Evolutionary conservation across 2,113 vertebrate species (phyloP).

Genomic region (Xyliphius kryptos): DNA sequence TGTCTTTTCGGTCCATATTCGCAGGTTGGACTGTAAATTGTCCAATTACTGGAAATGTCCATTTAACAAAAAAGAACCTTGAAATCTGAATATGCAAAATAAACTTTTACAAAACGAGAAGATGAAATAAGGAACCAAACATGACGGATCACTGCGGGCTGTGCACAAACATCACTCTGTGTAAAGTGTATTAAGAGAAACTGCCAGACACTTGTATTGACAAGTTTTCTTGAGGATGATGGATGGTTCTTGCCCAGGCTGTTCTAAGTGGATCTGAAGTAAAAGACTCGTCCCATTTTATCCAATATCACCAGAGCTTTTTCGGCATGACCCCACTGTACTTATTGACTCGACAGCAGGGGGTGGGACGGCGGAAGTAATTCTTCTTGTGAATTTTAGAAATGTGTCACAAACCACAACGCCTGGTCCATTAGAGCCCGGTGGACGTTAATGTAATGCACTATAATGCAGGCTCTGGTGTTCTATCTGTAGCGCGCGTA

Average conservation of each 20-base stretch:
- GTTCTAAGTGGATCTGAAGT: slow-evolving; percentile 17
- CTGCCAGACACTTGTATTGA: slow-evolving; percentile 26
- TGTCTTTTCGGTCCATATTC: no score
- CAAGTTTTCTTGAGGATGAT: slow-evolving; percentile 30
- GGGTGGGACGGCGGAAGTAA: neutral
- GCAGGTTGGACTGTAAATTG: no score
- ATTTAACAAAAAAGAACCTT: slow-evolving; percentile 2
- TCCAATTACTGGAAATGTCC: neutral
- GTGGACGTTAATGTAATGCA: neutral
- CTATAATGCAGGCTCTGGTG: neutral
- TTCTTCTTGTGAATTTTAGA: neutral
- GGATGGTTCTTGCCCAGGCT: slow-evolving; percentile 18
- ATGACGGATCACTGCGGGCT: slow-evolving; percentile 17
- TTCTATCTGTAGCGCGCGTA: neutral
- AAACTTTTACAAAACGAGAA: no score
- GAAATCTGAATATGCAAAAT: neutral
- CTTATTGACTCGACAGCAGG: slow-evolving; percentile 1
- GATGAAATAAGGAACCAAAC: neutral
- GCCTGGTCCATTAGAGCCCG: neutral
- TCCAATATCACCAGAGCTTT: slow-evolving; percentile 14
- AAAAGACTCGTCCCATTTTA: slow-evolving; percentile 19
- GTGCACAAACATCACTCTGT: slow-evolving; percentile 7
- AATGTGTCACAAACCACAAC: neutral
- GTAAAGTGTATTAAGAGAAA: slow-evolving; percentile 29
- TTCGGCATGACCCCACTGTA: slow-evolving; percentile 2